Base-by-base conservation (phyloP, 2,797 vertebrate species). In the Coregonus sp. region DNA sequence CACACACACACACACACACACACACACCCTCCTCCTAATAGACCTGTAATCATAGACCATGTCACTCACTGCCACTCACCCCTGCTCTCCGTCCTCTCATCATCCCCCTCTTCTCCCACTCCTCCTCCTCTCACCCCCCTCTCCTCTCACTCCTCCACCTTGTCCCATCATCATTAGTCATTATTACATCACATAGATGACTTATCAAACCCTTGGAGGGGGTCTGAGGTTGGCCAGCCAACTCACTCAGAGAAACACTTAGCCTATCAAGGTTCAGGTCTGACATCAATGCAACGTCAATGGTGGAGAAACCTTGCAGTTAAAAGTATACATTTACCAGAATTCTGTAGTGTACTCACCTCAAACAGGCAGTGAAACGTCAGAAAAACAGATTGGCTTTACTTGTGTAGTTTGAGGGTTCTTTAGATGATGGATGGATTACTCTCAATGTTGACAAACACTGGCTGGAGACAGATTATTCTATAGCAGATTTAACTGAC, bases 11-110 rank as follows among this genome's bases (percentile, higher is more conserved):
- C 69, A 18, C 37, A 72, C 63, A 73, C 5, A 20, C 35, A 74
- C 54, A 0, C 14, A 70, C 47, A n/a, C 33, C 31, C 0, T 70
- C 76, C 81, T 82, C 80, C 86, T 91, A 90, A 91, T 90, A 92
- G 92, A 90, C 81, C 87, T 71, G 71, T 90, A 91, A 93, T 92
- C 92, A 91, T 87, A 91, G 89, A 82, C 85, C 75, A 79, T 86
- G 82, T 86, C 88, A 81, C 79, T 86, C 84, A 82, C 77, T 80
- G 81, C 80, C 85, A 85, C 84, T 85, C 75, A 78, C 25, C 71
- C 72, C 67, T 70, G 65, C 25, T 50, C 75, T 18, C 47, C 54
- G 76, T 67, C 18, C 47, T 47, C 37, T 40, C 37, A 40, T 25
- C 63, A 25, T 25, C 25, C 5, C 5, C n/a, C 16, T 9, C 35